These are phyloP conservation scores for Oceanodroma tethys DNA, from an alignment of 2,113 vertebrate genomes.

Conservation along the genomic window DNA sequence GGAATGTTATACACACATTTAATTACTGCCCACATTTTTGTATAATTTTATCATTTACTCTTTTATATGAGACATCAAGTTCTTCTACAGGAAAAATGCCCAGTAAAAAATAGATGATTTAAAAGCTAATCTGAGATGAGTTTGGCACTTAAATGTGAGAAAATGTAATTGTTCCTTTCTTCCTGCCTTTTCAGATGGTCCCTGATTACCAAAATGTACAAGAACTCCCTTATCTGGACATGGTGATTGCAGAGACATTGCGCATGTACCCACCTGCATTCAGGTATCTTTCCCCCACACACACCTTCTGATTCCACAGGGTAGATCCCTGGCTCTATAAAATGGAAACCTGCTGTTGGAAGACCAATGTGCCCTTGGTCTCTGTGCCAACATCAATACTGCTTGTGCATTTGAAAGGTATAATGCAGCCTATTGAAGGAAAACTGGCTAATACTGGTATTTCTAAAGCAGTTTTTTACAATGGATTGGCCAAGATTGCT, in stretches of 20 bases:
- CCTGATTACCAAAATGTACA: constrained; percentile 82
- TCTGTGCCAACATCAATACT: not conserved
- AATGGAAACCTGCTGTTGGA: not conserved
- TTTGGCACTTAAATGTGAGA: constrained; percentile 20
- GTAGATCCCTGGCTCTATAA: not conserved
- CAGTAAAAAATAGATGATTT: constrained; percentile 38
- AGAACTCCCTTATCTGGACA: constrained; percentile 90
- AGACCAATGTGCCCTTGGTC: not conserved
- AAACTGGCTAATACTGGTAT: not conserved
- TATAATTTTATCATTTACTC: constrained; percentile 61
- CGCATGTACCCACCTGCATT: constrained; percentile 92
- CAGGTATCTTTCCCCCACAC: constrained; percentile 76
- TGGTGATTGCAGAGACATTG: constrained; percentile 88
- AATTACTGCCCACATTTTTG: constrained; percentile 65
- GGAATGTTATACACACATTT: constrained; percentile 48
- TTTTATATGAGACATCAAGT: constrained; percentile 54
- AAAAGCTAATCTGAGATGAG: constrained; percentile 27
- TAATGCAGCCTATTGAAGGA: not conserved
- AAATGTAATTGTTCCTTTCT: constrained; percentile 23
- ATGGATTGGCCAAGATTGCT: not conserved
- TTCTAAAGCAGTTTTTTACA: not conserved
- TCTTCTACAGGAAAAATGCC: constrained; percentile 43
- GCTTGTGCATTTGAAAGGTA: not conserved
- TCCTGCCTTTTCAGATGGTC: constrained; percentile 66
- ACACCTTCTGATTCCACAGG: not conserved